Conservation (phyloP, 1,140 invertebrate genomes). For the Musca vetustissima region DNA sequence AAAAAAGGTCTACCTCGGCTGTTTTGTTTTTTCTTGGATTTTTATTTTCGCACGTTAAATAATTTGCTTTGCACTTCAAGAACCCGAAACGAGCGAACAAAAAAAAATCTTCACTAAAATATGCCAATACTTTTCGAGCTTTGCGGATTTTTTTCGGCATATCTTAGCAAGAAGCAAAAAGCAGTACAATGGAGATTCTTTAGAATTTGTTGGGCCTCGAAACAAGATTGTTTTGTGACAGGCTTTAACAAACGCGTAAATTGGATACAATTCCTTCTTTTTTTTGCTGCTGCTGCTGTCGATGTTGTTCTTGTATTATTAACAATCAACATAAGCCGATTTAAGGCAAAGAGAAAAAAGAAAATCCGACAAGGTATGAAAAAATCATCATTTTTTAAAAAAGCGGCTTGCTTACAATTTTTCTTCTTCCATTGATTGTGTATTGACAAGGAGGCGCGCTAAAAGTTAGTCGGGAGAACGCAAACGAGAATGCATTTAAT, state of each 20-base stretch:
- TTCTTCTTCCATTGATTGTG: neutral
- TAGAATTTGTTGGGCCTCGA: neutral
- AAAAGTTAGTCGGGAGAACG: neutral
- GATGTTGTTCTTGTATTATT: neutral
- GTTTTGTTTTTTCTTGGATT: neutral
- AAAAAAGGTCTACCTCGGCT: no score
- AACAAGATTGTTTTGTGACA: slow-evolving; percentile 18
- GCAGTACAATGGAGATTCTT: neutral
- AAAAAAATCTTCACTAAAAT: neutral
- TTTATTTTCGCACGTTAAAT: slow-evolving; percentile 20
- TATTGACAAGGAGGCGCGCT: slow-evolving; percentile 18
- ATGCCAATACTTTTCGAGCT: slow-evolving; percentile 3
- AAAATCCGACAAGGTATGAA: no score
- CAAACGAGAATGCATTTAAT: slow-evolving; percentile 5
- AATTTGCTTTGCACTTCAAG: slow-evolving; percentile 21
- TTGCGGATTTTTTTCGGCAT: neutral
- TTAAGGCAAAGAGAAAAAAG: no score
- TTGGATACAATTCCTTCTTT: slow-evolving; percentile 7
- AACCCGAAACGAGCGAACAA: neutral
- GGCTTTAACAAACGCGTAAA: slow-evolving; percentile 15
- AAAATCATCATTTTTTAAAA: neutral
- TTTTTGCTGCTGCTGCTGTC: no score
- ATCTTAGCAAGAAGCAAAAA: slow-evolving; percentile 10
- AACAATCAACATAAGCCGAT: slow-evolving; percentile 22
- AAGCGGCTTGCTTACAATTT: no score